Base-by-base conservation (phyloP, 2,888 invertebrate species). In the Acholoe squamosa region DNA sequence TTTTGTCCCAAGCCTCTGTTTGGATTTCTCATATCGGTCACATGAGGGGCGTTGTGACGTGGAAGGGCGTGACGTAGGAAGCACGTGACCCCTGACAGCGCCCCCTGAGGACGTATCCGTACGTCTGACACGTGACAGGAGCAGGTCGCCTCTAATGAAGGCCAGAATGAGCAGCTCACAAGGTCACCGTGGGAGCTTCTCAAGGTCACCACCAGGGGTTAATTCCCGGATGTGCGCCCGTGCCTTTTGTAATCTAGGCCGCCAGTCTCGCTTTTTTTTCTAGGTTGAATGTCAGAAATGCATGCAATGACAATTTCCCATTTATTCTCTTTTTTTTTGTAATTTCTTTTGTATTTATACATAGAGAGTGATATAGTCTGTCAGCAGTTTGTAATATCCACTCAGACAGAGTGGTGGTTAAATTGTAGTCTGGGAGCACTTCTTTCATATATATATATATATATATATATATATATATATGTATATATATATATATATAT, bases 201-300 rank as follows among this genome's bases (percentile, higher is more conserved):
- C 71, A 71, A 28, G 71, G 71, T 71, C 71, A 71, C 71, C 71
- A 16, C 71, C 25, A 71, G 71, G 71, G 71, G 71, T 71, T 71
- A 71, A 71, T 71, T 71, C 71, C 71, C 71, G 71, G 71, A 71
- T 71, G 71, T 71, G 71, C 31, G 19, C 71, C 71, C 14, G 16
- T 71, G 71, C 71, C 43, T 71, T 71, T 28, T 14, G 71, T 14
- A 71, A 71, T 71, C 19, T 43, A 43, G 43, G 43, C 43, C 43
- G 43, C 43, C 43, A 43, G 43, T 71, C 28, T 25, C 25, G 71
- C 28, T 71, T 14, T 71, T n/a, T 67, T 67, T 71, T 28, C 25
- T 14, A 28, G 71, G 28, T 28, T 71, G 71, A 43, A 28, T 71
- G 71, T 71, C 71, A 14, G 25, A 71, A 71, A 71, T 71, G 71